Conservation (phyloP, 2,797 vertebrate genomes). For the Bufotes viridis region DNA sequence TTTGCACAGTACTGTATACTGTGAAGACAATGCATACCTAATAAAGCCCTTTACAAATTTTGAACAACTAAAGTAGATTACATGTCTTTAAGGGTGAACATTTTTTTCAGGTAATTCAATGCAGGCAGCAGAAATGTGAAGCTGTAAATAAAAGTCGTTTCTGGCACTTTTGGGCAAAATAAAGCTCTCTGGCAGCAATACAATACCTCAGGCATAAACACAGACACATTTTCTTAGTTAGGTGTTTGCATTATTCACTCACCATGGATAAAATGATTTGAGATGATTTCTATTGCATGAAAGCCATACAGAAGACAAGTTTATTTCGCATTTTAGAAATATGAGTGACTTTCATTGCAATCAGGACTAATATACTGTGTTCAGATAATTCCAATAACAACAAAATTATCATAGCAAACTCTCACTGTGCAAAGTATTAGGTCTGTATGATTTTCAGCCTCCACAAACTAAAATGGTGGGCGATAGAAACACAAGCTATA, state of each 20-base stretch:
- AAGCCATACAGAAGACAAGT: neutral
- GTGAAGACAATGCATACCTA: neutral
- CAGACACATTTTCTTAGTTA: constrained; percentile 41
- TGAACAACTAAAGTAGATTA: neutral
- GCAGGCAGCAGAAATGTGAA: constrained; percentile 31
- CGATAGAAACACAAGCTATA: too few species aligned
- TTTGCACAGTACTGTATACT: neutral
- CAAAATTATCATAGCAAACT: too few species aligned
- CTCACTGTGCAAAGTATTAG: too few species aligned
- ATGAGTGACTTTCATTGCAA: constrained; percentile 25
- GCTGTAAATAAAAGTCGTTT: constrained; percentile 32
- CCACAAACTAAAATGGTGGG: too few species aligned
- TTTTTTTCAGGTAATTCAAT: constrained; percentile 25
- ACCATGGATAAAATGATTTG: constrained; percentile 34
- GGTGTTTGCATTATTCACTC: constrained; percentile 38
- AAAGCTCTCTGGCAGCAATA: constrained; percentile 18
- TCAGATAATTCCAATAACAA: too few species aligned
- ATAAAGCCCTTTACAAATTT: neutral
- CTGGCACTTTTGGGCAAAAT: constrained; percentile 37
- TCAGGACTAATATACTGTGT: neutral
- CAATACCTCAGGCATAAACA: constrained; percentile 54
- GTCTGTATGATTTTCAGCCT: too few species aligned
- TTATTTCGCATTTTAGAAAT: neutral
- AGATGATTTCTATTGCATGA: constrained; percentile 20
- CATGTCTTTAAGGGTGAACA: neutral